phyloP scores from a whole-genome alignment of 2,113 vertebrate genomes.

The Chrysemys picta region DNA sequence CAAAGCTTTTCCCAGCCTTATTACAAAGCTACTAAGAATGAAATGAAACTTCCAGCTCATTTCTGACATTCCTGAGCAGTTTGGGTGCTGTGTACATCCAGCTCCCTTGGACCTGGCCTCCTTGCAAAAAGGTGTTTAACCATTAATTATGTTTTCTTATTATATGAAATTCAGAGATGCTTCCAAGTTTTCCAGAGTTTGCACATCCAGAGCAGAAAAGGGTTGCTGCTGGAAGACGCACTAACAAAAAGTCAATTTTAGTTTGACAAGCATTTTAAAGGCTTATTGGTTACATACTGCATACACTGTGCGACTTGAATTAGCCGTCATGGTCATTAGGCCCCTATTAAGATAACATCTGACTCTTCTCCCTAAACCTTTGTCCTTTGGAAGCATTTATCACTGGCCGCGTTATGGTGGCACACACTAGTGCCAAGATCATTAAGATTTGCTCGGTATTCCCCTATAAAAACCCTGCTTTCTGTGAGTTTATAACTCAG shows the following conservation, averaged over 20 bases:
- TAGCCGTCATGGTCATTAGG: conserved; percentile 28
- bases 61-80: neutral
- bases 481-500: neutral
- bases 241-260: conserved; percentile 19
- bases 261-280: conserved; percentile 49
- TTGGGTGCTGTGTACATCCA: neutral
- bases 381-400: conserved; percentile 26
- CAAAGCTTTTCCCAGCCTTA: neutral
- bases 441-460: conserved; percentile 5
- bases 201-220: conserved; percentile 2
- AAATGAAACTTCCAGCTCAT: neutral
- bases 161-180: neutral
- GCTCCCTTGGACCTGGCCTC: neutral
- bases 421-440: neutral
- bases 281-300: conserved; percentile 35
- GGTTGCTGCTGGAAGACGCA: conserved; percentile 34
- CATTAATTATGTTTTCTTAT: neutral
- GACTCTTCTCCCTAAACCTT: conserved; percentile 49
- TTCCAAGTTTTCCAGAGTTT: conserved; percentile 11
- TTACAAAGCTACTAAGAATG: neutral
- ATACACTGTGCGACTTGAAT: neutral
- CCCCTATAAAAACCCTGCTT: neutral
- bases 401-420: neutral
- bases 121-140: conserved; percentile 15
- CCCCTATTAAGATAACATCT: conserved; percentile 50